Evolutionary conservation across 2,113 vertebrate genomes (phyloP).

Genomic region (Erythrolamprus reginae): DNA sequence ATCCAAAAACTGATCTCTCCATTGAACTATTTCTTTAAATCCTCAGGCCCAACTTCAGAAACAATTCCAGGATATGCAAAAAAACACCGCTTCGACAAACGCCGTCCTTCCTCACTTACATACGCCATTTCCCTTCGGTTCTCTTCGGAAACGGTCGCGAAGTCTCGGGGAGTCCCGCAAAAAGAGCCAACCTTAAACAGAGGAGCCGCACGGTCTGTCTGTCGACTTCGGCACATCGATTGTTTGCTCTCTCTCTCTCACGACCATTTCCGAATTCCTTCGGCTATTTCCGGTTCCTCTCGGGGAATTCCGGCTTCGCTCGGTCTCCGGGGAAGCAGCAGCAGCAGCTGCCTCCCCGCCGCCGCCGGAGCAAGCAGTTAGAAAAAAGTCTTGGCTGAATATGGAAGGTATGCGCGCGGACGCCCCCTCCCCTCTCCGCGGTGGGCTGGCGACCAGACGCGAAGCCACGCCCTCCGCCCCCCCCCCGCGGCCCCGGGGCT

Average conservation of each 20-base stretch:
- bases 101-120: not conserved
- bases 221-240: too few species aligned
- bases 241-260: not conserved
- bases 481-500: not conserved
- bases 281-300: not conserved
- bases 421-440: not conserved
- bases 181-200: not conserved
- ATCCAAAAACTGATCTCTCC: not conserved
- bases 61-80: not conserved
- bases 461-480: not conserved
- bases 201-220: not conserved
- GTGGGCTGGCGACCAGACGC: not conserved
- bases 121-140: not conserved
- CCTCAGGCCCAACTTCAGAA: not conserved
- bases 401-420: constrained; percentile 33
- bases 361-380: not conserved
- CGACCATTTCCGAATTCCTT: not conserved
- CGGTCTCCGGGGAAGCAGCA: not conserved
- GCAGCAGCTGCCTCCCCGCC: not conserved
- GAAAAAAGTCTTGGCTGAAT: not conserved
- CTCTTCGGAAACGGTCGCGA: not conserved
- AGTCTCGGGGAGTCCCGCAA: not conserved
- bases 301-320: constrained; percentile 23
- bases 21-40: not conserved
- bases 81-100: not conserved